Conservation (phyloP, 2,113 vertebrate genomes). For the Nematolebias whitei region DNA sequence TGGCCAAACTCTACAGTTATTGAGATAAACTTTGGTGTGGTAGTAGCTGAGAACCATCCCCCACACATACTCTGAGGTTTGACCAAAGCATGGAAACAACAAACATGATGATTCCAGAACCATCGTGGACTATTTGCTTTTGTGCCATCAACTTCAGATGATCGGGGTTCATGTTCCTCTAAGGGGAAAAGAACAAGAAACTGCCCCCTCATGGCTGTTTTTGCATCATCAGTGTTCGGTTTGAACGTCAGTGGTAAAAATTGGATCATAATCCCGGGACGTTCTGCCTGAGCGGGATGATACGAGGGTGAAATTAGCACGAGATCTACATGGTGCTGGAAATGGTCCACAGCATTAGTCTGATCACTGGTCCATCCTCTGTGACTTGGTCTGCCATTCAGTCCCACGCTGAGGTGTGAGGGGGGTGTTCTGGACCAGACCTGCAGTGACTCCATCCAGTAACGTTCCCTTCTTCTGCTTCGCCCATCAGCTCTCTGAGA, state of each 20-base stretch:
- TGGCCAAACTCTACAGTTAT: too few species aligned
- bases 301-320: constrained; percentile 15
- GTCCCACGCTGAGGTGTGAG: background rate
- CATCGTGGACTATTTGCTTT: too few species aligned
- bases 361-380: constrained; percentile 10
- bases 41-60: too few species aligned
- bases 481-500: constrained; percentile 35
- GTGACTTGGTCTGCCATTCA: constrained; percentile 4
- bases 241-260: constrained; percentile 16
- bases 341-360: constrained; percentile 18
- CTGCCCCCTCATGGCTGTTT: constrained; percentile 15
- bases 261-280: constrained; percentile 28
- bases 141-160: too few species aligned
- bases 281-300: constrained; percentile 19
- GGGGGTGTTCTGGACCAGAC: constrained; percentile 18
- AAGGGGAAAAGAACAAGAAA: too few species aligned
- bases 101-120: too few species aligned
- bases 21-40: too few species aligned
- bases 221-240: constrained; percentile 1
- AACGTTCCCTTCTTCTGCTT: constrained; percentile 37
- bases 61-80: too few species aligned
- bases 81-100: too few species aligned
- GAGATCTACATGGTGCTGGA: constrained; percentile 28
- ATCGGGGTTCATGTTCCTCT: too few species aligned
- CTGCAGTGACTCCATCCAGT: constrained; percentile 33